Evolutionary conservation across 2,888 invertebrate genomes (phyloP).

Genomic region (Gandaritis pyraliata): DNA sequence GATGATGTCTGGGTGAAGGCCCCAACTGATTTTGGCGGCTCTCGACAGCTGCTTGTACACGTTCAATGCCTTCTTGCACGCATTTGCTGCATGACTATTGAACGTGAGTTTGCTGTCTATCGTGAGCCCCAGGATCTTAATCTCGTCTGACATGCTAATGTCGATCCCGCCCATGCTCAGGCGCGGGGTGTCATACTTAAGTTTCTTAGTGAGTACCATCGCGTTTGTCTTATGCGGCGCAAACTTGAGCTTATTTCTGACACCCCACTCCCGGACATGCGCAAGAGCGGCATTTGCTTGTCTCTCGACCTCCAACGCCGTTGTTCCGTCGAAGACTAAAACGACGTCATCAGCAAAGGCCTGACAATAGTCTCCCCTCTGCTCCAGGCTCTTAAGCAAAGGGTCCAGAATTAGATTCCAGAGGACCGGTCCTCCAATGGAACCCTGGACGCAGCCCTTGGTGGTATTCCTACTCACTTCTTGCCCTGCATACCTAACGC

Average conservation of each 20-base stretch:
- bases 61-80: neutral
- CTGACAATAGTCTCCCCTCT: slow-evolving; percentile 16
- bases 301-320: slow-evolving; percentile 16
- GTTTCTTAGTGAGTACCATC: slow-evolving; percentile 1
- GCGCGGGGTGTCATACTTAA: slow-evolving; percentile 4
- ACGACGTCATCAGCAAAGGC: slow-evolving; percentile 33
- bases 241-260: slow-evolving; percentile 19
- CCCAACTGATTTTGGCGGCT: slow-evolving; percentile 6
- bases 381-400: slow-evolving; percentile 8
- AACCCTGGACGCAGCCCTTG: slow-evolving; percentile 12
- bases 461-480: neutral
- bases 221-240: neutral
- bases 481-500: slow-evolving; percentile 31
- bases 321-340: slow-evolving; percentile 24
- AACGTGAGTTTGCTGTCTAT: slow-evolving; percentile 17
- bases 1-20: slow-evolving; percentile 4
- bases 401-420: slow-evolving; percentile 40
- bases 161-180: slow-evolving; percentile 5
- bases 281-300: slow-evolving; percentile 34
- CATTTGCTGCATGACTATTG: neutral
- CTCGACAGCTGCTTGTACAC: neutral
- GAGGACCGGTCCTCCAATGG: slow-evolving; percentile 13
- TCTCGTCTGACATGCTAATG: slow-evolving; percentile 4
- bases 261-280: slow-evolving; percentile 19
- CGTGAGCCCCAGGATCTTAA: slow-evolving; percentile 17